Evolutionary conservation across 2,113 vertebrate genomes (phyloP), one percentile per base, ranked within the genome.

Genomic region (Sceloporus undulatus): DNA sequence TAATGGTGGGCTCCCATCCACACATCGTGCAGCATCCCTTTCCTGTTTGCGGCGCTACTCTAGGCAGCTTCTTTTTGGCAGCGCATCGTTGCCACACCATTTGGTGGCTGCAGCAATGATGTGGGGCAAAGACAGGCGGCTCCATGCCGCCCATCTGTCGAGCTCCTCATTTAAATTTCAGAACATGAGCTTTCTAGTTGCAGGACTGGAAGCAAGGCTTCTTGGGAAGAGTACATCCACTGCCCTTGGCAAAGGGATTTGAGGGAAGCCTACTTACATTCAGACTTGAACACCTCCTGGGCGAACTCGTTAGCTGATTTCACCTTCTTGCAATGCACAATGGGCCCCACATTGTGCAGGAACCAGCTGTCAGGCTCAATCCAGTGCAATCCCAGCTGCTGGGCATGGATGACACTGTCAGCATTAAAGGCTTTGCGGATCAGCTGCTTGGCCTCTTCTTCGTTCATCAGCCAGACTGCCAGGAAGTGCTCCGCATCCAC

Each of bases 391-490:
- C 98, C 98, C 87, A 98, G 94, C 7, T 97, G 96, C 74, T 98
- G 97, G 68, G 93, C 93, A 1, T 96, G 95, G 91, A 99, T 97
- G 88, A 97, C 65, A 0, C 83, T 93, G 88, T 98, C 98, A 0
- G 96, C 95, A 1, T 95, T 79, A 0, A 98, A 92, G 34, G 94
- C 97, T 84, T 84, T 96, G 62, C 88, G 21, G 2, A 95, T 94
- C 70, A 98, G 94, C 2, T 54, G 91, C 91, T 97, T 98, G 21
- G 97, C 96, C 90, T 99, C 98, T 5, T 90, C 96, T 82, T 99
- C 98, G 0, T 97, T 96, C 97, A 97, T 97, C 9, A 96, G 89
- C 98, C 98, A 98, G 79, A 98, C 91, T n/a, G 98, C 96, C 27
- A 90, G 87, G 82, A 97, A 98, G 65, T 92, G 96, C 86, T 94